Evolutionary conservation across 2,888 invertebrate genomes (phyloP).

Genomic region (Drosophila formosana): DNA sequence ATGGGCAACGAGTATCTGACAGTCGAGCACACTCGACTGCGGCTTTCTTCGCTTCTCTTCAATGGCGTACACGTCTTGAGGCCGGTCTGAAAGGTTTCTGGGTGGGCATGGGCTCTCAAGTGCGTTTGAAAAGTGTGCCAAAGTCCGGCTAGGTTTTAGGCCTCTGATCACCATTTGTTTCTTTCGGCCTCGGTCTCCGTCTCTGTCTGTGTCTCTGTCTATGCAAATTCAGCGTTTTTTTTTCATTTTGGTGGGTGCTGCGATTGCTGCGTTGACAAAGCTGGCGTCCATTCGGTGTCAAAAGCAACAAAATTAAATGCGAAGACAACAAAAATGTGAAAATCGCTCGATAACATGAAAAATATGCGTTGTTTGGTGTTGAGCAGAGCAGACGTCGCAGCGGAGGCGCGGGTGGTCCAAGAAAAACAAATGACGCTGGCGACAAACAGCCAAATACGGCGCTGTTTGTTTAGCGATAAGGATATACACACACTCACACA

Average conservation of each 20-base stretch:
- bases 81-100: slow-evolving; percentile 43
- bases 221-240: slow-evolving; percentile 57
- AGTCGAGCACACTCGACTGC: background rate
- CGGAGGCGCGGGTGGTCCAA: slow-evolving; percentile 74
- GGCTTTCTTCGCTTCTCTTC: slow-evolving; percentile 35
- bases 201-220: slow-evolving; percentile 9
- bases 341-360: slow-evolving; percentile 38
- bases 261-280: slow-evolving; percentile 58
- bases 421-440: slow-evolving; percentile 68
- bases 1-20: background rate
- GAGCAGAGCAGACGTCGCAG: background rate
- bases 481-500: slow-evolving; percentile 45
- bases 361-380: slow-evolving; percentile 25
- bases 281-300: slow-evolving; percentile 76
- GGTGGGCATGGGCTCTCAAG: slow-evolving; percentile 66
- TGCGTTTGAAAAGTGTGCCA: slow-evolving; percentile 71
- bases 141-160: slow-evolving; percentile 46
- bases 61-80: slow-evolving; percentile 62
- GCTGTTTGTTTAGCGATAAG: slow-evolving; percentile 78
- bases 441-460: slow-evolving; percentile 67
- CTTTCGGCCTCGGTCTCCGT: background rate
- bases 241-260: slow-evolving; percentile 35
- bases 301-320: slow-evolving; percentile 79
- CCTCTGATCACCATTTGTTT: slow-evolving; percentile 43
- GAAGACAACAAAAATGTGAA: slow-evolving; percentile 54